Base-by-base conservation (phyloP, 2,113 vertebrate species). In the Callocephalon fimbriatum region DNA sequence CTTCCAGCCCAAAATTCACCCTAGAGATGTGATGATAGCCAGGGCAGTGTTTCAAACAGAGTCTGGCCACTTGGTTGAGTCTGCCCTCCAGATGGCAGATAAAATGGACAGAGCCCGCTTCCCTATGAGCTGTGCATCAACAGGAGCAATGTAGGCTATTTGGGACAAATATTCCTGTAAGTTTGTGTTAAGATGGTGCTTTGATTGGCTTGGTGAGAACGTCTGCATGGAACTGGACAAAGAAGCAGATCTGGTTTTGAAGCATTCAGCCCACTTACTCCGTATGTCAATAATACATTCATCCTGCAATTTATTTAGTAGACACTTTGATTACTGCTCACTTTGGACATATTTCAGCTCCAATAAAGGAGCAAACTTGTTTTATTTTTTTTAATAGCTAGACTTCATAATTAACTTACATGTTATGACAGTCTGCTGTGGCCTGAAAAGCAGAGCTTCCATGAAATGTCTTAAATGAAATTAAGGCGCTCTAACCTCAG, bases 391-490 rank as follows among this genome's bases (percentile, higher is more conserved):
- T 90, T 72, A 85, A 87, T 93, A 87, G 72, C 76, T 81, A 72
- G 88, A 35, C 61, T 86, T 86, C 4, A 5, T 93, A 71, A 88
- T 92, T 84, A 80, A 90, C 83, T 74, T 62, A 38, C 47, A 14
- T 84, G 66, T 94, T 95, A 50, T 29, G 66, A 61, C 91, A 89
- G 47, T 72, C 89, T 63, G 21, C 44, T 31, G 20, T 15, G 35
- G 72, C 83, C 89, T 71, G 70, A 87, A 81, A 72, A 92, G 37
- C 58, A 83, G 40, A 90, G 81, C 70, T 91, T 85, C 79, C 80
- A 17, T 92, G 63, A 71, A 53, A 50, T 5, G 20, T 37, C 73
- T 53, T 65, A 50, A 78, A 91, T 45, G 56, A 91, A 95, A 91
- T 59, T 12, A 72, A 86, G 47, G 81, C 2, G 2, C 47, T 38